Evolutionary conservation across 2,797 vertebrate genomes (phyloP).

Genomic region (Sebastiscus tertius): DNA sequence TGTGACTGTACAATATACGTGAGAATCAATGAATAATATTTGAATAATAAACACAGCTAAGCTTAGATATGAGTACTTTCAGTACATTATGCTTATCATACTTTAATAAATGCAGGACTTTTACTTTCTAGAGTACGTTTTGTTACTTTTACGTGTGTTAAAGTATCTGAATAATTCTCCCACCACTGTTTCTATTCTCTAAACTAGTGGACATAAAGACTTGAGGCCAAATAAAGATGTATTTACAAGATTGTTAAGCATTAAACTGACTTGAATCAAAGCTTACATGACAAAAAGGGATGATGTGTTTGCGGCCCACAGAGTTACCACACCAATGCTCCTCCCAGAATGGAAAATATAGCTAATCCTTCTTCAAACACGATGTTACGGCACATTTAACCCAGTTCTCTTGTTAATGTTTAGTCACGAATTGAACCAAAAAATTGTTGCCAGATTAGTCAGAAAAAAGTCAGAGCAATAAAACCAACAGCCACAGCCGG

Average conservation of each 20-base stretch:
- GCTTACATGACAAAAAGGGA: background rate
- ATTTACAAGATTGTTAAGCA: background rate
- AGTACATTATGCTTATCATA: background rate
- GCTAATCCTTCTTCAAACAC: conserved; percentile 15
- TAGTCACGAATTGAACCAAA: background rate
- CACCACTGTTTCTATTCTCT: background rate
- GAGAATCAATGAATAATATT: too few species aligned
- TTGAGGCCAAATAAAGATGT: background rate
- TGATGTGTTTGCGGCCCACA: background rate
- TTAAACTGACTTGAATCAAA: background rate
- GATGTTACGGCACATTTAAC: conserved; percentile 8
- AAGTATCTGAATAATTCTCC: background rate
- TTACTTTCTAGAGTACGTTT: background rate
- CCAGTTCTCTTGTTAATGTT: conserved; percentile 10
- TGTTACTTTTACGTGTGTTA: background rate
- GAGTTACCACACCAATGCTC: background rate
- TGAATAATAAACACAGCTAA: too few species aligned
- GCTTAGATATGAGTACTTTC: background rate
- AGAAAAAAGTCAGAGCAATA: background rate
- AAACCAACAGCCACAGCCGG: background rate
- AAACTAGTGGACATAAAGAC: background rate
- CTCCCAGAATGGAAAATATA: conserved; percentile 23
- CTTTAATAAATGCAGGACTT: background rate
- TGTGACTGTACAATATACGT: too few species aligned
- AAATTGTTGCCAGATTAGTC: background rate